These are phyloP conservation scores for Mastacembelus armatus DNA, from an alignment of 2,797 vertebrate genomes.

Conservation along the genomic window DNA sequence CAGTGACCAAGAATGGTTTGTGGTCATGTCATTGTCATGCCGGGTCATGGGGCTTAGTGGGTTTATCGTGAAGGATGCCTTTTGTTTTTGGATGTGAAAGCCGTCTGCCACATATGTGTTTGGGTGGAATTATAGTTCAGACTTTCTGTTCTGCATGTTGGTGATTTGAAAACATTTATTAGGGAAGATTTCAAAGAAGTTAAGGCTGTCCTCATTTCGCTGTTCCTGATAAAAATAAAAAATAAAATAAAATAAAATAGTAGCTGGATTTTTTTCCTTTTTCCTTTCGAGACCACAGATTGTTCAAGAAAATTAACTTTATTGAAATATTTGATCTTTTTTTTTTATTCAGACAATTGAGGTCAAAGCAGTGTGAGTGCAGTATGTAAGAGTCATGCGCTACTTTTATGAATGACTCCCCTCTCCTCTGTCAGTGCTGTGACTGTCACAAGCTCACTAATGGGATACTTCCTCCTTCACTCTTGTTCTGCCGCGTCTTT, in stretches of 20 bases:
- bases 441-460: constrained; percentile 78
- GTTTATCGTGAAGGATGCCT: constrained; percentile 16
- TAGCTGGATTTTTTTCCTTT: too few species aligned
- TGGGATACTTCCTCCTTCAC: constrained; percentile 63
- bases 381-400: constrained; percentile 75
- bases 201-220: too few species aligned
- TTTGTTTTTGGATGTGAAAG: neutral
- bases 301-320: constrained; percentile 27
- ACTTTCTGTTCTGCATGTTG: constrained; percentile 21
- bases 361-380: constrained; percentile 59
- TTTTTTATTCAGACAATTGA: constrained; percentile 30
- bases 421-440: constrained; percentile 67
- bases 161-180: neutral
- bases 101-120: neutral
- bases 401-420: constrained; percentile 81
- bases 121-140: constrained; percentile 16
- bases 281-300: too few species aligned
- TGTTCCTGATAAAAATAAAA: too few species aligned
- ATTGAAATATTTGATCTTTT: too few species aligned
- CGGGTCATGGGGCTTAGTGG: constrained; percentile 24
- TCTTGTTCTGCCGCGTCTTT: constrained; percentile 18
- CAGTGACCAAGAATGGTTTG: constrained; percentile 17
- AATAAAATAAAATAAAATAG: too few species aligned
- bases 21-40: constrained; percentile 36
- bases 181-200: neutral